Base-by-base conservation (phyloP, 1,140 invertebrate genomes). In the Eciton burchellii region DNA sequence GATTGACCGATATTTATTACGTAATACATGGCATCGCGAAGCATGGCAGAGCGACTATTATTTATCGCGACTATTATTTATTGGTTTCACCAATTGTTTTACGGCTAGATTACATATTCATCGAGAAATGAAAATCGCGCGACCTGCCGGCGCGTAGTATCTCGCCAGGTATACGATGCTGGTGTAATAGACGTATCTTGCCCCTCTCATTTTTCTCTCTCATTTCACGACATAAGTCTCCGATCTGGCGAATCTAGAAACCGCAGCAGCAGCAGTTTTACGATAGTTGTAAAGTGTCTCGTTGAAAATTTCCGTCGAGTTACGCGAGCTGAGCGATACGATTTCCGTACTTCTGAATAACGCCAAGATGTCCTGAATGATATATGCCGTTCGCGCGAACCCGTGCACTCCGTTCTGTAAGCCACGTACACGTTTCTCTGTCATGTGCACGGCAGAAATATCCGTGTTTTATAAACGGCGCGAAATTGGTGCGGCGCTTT, bases 21-120 rank as follows among this genome's bases (percentile, higher is more conserved):
- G 45, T 54, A 12, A 35, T 1, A n/a, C 52, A 35, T 16, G 56
- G 8, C 21, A 43, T 45, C 35, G n/a, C 43, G 71, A 6, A 6
- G n/a, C n/a, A n/a, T n/a, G n/a, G n/a, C n/a, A n/a, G 6, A 47
- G 21, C 16, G 43, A 12, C 35, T 79, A 43, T 79, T 29, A 57
- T 68, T 79, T 70, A 57, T 26, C 9, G 52, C 21, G 52, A 49
- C 63, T 62, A 24, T n/a, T 41, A 12, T 24, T 76, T 19, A 19
- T 41, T 21, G 26, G 63, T n/a, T n/a, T n/a, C n/a, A n/a, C n/a
- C n/a, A n/a, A n/a, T n/a, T 43, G 35, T 35, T 74, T 62, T 63
- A 74, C 1, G 72, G 8, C 26, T 43, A 14, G 26, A 16, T 74
- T 21, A 74, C 63, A 74, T 63, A 63, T 74, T 74, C 63, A 74